Base-by-base conservation (phyloP, 2,113 vertebrate species). In the Myotis brandtii region DNA sequence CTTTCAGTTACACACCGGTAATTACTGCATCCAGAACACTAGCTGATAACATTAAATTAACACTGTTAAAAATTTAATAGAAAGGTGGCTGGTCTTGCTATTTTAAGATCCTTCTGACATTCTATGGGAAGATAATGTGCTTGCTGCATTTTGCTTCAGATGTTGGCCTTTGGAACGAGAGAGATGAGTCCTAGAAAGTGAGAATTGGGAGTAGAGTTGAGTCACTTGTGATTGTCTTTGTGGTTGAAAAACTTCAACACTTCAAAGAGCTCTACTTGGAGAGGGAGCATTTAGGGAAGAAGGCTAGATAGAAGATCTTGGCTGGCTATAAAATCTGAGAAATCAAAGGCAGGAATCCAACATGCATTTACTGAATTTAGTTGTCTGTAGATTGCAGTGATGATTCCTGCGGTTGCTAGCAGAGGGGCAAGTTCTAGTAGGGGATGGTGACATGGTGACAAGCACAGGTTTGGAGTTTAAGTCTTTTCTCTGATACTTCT, bases 91-190 rank as follows among this genome's bases (percentile, higher is more conserved):
- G 9, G 46, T 81, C 59, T 93, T 94, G 32, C 14, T 84, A 40
- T 82, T 91, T 96, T 69, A 94, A 59, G 27, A 91, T 62, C 32
- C 20, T 75, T 83, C 30, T 95, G 66, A 52, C 14, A 69, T 91
- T 86, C 48, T 86, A 0, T 90, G 64, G 56, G 37, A 95, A 87
- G 84, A 37, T 83, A 73, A 66, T 75, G 5, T 89, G 43, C 30
- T 93, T 86, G 56, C 32, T 93, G 82, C 34, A 59, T 93, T 86
- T 92, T 54, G 18, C 34, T 64, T 96, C 37, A 40, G 81, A 11
- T 83, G 54, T 56, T 94, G 48, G 43, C 91, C 69, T 93, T 93
- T 95, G 81, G 46, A 40, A 82, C 82, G 20, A 92, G 75, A 92
- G 50, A 81, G 84, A 62, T 16, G 67, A 82, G 14, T 86, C 46